Percentiles rank a stretch among this genome's conserved stretches.
Evolutionary conservation across 2,888 invertebrate genomes (phyloP).

Genomic region (Cephus spinipes): DNA sequence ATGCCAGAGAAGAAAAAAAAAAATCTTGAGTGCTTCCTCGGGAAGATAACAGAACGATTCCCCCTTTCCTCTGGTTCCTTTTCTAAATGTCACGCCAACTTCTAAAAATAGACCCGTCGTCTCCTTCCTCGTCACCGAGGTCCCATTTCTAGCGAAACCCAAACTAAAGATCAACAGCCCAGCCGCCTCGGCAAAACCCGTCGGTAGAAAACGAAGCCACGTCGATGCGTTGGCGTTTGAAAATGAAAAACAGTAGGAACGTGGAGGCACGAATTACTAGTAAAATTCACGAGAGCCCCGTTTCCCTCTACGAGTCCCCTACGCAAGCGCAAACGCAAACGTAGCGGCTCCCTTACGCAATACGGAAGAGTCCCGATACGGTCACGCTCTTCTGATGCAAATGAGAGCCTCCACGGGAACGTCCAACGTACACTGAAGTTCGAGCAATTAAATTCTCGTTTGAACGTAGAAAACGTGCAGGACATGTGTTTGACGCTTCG

Average conservation of each 20-base stretch:
- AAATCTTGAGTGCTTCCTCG: slow-evolving; percentile 12
- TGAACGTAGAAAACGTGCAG: slow-evolving; percentile 55
- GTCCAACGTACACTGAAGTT: slow-evolving; percentile 28
- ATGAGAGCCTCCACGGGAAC: slow-evolving; percentile 31
- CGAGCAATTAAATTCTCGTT: slow-evolving; percentile 57
- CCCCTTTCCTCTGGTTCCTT: neutral
- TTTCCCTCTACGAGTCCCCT: neutral
- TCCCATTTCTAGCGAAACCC: neutral
- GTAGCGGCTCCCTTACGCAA: slow-evolving; percentile 15
- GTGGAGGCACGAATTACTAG: neutral
- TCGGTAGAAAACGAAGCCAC: neutral
- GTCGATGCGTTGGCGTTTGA: neutral
- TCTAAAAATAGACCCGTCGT: neutral
- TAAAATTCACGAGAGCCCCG: neutral
- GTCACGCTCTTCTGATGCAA: slow-evolving; percentile 50
- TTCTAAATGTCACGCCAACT: neutral
- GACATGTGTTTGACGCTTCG: slow-evolving; percentile 54
- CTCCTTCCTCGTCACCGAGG: neutral
- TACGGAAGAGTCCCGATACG: slow-evolving; percentile 52
- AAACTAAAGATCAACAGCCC: neutral
- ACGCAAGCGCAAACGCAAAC: neutral
- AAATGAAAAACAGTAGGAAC: neutral
- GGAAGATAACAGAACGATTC: neutral
- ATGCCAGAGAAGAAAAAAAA: slow-evolving; percentile 14
- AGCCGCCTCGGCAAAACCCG: neutral